Evolutionary conservation across 1,140 invertebrate genomes (phyloP).

Genomic region (Zophobas morio): DNA sequence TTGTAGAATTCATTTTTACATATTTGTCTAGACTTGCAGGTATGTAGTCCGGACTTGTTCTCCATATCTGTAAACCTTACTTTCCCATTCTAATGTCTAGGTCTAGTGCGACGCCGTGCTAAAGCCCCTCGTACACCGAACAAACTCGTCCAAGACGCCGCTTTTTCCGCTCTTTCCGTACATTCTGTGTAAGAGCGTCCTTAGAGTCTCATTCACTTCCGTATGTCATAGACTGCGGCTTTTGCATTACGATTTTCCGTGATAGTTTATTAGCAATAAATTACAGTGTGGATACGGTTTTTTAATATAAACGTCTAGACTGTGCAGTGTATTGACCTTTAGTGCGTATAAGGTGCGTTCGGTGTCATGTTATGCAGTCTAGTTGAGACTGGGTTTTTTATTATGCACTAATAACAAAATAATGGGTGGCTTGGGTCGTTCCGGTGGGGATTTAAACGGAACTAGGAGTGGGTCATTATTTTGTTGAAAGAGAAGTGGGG

Average conservation of each 20-base stretch:
- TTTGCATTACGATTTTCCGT: neutral
- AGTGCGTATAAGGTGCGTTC: slow-evolving; percentile 20
- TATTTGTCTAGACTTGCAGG: slow-evolving; percentile 11
- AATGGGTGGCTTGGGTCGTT: slow-evolving; percentile 19
- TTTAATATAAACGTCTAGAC: slow-evolving; percentile 44
- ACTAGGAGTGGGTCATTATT: neutral
- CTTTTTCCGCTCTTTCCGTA: neutral
- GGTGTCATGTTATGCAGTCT: slow-evolving; percentile 8
- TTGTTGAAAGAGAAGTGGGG: no score
- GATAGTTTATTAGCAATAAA: slow-evolving; percentile 7
- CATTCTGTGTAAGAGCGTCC: neutral
- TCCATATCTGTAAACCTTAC: slow-evolving; percentile 23
- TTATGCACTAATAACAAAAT: slow-evolving; percentile 5
- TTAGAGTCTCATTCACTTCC: slow-evolving; percentile 16
- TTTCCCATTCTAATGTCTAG: slow-evolving; percentile 36
- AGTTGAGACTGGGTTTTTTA: slow-evolving; percentile 12
- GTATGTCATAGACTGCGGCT: slow-evolving; percentile 3
- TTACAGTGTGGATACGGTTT: slow-evolving; percentile 21
- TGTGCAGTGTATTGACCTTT: slow-evolving; percentile 46
- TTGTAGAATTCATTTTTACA: slow-evolving; percentile 12
- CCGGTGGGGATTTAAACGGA: neutral
- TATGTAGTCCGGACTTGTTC: slow-evolving; percentile 14
- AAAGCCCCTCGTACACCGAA: slow-evolving; percentile 19
- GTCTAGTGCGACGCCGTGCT: slow-evolving; percentile 1
- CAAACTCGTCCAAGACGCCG: neutral